Evolutionary conservation across 2,797 vertebrate species (phyloP), one percentile per base, ranked within the genome.

Genomic region (Sphenodon punctatus): DNA sequence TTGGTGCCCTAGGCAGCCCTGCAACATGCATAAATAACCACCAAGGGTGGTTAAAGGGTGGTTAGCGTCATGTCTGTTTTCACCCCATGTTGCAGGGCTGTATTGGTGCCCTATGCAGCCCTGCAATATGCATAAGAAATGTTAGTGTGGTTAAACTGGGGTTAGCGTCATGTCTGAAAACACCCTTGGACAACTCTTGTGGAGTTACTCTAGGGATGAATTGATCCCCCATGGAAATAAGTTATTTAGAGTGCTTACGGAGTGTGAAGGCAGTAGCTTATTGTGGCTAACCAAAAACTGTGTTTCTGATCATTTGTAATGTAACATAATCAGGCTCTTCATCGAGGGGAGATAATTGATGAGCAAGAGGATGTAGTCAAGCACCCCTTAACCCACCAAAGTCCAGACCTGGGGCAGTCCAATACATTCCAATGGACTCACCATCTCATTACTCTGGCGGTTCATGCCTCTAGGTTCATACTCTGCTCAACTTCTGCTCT

Each of bases 261-360:
- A 5, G 67, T 49, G 13, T 49, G 46, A 48, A 22, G 25, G 12
- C 48, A 48, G n/a, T 48, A 48, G 25, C 39, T 34, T 3, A 2
- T 36, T 7, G 4, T 25, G 55, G 64, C n/a, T 84, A 34, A 10
- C 19, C 25, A 1, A 45, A 75, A 48, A 61, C 5, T 3, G 43
- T 48, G 67, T 0, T 20, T 7, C 5, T 58, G 34, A 6, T 20
- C 46, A 2, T n/a, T 0, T 12, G 11, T 49, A 75, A 23, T 7
- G 61, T 46, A 75, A 61, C 0, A 2, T n/a, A 49, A 46, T 25
- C 49, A 23, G 23, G 13, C 25, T n/a, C 48, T 49, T 23, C 49
- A 12, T 49, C 4, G 4, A 13, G 7, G 48, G 25, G 14, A 12
- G 48, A 48, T 49, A 49, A 49, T n/a, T 49, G 46, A 25, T 49